phyloP scores from a whole-genome alignment of 2,888 invertebrate species.

The Brachycybe producta region DNA sequence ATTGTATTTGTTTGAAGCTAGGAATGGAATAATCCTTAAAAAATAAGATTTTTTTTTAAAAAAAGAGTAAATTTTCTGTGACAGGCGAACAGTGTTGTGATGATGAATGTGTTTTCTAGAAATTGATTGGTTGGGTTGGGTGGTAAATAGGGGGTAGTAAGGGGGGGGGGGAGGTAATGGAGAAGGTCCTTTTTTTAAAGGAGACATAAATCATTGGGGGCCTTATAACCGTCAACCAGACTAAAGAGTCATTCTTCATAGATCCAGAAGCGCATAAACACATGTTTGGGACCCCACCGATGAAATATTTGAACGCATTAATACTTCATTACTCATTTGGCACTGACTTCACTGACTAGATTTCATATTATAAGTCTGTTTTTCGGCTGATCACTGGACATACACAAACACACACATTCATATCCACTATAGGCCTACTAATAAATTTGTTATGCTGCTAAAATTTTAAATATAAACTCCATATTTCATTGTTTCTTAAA shows the following conservation, averaged over 20 bases:
- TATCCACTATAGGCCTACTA: too few species aligned
- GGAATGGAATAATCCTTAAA: slow-evolving; percentile 21
- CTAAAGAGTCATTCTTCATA: slow-evolving; percentile 20
- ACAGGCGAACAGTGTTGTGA: slow-evolving; percentile 21
- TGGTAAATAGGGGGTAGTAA: slow-evolving; percentile 2
- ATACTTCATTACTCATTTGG: slow-evolving; percentile 21
- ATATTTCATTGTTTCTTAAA: too few species aligned
- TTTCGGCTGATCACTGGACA: too few species aligned
- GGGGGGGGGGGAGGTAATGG: not conserved
- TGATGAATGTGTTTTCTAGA: slow-evolving; percentile 23
- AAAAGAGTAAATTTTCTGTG: slow-evolving; percentile 22
- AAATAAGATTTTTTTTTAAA: too few species aligned
- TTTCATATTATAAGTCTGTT: too few species aligned
- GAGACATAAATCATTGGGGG: slow-evolving; percentile 21
- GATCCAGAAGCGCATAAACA: slow-evolving; percentile 16
- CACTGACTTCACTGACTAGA: slow-evolving; percentile 1
- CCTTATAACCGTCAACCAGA: slow-evolving; percentile 20
- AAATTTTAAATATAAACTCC: too few species aligned
- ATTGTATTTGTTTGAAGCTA: too few species aligned
- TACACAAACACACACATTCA: too few species aligned
- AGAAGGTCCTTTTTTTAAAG: slow-evolving; percentile 3
- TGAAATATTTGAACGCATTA: slow-evolving; percentile 21
- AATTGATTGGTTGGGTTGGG: slow-evolving; percentile 20
- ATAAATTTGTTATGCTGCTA: too few species aligned
- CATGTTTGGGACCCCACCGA: slow-evolving; percentile 20